Evolutionary conservation across 2,797 vertebrate species (phyloP).

Genomic region (Pangasius mekongensis): DNA sequence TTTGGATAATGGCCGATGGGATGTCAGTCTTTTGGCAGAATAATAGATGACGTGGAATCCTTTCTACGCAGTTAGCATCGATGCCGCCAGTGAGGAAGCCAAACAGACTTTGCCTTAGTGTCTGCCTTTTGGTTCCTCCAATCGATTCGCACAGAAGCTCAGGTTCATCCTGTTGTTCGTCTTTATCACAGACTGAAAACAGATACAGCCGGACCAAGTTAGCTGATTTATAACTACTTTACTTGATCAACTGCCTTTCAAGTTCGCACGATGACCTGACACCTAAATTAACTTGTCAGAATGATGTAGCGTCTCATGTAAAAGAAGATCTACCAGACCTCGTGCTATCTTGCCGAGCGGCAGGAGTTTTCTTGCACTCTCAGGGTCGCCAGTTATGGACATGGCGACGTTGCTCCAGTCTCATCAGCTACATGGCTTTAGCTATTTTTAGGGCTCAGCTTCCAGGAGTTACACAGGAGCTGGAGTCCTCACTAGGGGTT

Average conservation of each 20-base stretch:
- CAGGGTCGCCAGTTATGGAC: background rate
- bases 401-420: too few species aligned
- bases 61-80: slow-evolving; percentile 29
- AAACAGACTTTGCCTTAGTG: slow-evolving; percentile 3
- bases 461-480: background rate
- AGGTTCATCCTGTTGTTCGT: slow-evolving; percentile 44
- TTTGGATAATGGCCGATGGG: slow-evolving; percentile 15
- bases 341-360: background rate
- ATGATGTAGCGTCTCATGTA: slow-evolving; percentile 50
- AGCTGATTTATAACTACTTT: slow-evolving; percentile 2
- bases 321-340: slow-evolving; percentile 28
- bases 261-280: background rate
- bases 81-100: slow-evolving; percentile 1
- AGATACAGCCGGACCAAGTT: slow-evolving; percentile 34
- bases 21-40: background rate
- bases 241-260: slow-evolving; percentile 19
- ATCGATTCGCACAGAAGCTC: slow-evolving; percentile 47
- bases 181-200: slow-evolving; percentile 34
- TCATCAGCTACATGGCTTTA: background rate
- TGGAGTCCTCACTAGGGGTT: background rate
- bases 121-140: slow-evolving; percentile 21
- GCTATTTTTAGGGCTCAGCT: background rate
- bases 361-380: background rate
- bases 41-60: background rate
- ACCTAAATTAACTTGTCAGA: slow-evolving; percentile 57